These are phyloP conservation scores for Harpegnathos saltator DNA, from an alignment of 1,140 invertebrate genomes.

Conservation along the genomic window DNA sequence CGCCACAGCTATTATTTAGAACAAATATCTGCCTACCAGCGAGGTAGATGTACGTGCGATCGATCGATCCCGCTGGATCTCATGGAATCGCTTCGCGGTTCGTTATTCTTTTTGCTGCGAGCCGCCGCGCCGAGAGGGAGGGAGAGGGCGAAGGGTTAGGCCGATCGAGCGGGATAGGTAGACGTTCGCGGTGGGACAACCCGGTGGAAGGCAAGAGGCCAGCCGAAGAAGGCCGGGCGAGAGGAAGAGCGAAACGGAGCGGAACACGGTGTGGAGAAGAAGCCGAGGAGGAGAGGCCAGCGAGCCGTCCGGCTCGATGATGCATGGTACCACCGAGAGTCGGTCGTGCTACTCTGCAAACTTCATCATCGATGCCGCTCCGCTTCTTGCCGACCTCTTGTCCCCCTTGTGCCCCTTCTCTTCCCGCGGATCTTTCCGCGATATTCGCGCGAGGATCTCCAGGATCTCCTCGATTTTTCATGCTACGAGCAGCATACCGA, in stretches of 20 bases:
- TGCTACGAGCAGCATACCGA: no score
- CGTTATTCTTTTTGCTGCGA: constrained; percentile 60
- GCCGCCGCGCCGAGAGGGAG: constrained; percentile 30
- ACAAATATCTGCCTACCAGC: constrained; percentile 38
- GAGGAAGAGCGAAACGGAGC: constrained; percentile 65
- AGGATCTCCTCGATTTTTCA: not conserved
- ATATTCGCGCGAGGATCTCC: constrained; percentile 26
- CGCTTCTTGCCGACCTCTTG: constrained; percentile 46
- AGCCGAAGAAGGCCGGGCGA: constrained; percentile 62
- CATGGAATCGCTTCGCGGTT: constrained; percentile 45
- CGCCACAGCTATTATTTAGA: constrained; percentile 21
- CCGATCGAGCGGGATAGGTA: constrained; percentile 49
- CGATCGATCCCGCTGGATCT: constrained; percentile 64
- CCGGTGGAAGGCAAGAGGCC: constrained; percentile 64
- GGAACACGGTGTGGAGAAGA: constrained; percentile 65
- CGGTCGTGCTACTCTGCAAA: constrained; percentile 74
- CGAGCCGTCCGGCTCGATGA: constrained; percentile 73
- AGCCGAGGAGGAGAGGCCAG: constrained; percentile 58
- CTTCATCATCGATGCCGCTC: constrained; percentile 71
- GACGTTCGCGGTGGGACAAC: constrained; percentile 59
- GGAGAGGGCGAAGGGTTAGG: constrained; percentile 58
- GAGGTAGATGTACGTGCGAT: constrained; percentile 27
- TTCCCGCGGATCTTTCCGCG: not conserved
- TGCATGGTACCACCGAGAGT: constrained; percentile 73
- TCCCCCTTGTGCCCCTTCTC: constrained; percentile 48